Percentiles rank a stretch among this genome's conserved stretches.
phyloP scores from a whole-genome alignment of 2,797 vertebrate species.

The Hippopotamyrus pictus region DNA sequence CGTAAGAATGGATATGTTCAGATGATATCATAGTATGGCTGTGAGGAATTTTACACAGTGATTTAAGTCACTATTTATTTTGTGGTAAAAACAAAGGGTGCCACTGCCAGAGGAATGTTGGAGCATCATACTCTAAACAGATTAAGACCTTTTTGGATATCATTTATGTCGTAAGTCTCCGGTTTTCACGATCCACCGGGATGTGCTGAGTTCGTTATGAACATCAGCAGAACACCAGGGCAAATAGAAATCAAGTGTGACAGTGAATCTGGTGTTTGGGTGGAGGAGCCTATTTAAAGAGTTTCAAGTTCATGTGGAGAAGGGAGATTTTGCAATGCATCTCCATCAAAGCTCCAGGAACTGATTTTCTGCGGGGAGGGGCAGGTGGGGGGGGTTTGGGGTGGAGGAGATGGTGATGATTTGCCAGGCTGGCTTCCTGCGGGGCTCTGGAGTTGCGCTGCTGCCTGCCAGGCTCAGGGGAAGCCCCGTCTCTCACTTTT shows the following conservation, averaged over 20 bases:
- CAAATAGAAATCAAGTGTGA: constrained; percentile 32
- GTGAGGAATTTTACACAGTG: background rate
- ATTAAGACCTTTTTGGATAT: constrained; percentile 4
- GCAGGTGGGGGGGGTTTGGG: background rate
- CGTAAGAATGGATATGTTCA: background rate
- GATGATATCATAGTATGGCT: constrained; percentile 8
- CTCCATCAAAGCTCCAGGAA: constrained; percentile 35
- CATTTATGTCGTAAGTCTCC: background rate
- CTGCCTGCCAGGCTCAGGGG: background rate
- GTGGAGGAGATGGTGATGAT: background rate
- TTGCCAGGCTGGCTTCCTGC: background rate
- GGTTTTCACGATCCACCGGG: background rate
- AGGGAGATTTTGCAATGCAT: background rate
- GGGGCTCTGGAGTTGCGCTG: background rate
- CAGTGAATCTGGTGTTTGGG: constrained; percentile 32
- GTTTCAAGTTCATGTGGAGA: constrained; percentile 26
- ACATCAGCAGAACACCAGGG: constrained; percentile 25
- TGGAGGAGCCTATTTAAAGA: constrained; percentile 28
- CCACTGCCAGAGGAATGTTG: background rate
- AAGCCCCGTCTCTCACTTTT: background rate
- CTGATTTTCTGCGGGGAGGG: constrained; percentile 7
- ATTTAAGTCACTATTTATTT: constrained; percentile 5
- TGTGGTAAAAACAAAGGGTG: background rate
- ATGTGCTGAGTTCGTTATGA: constrained; percentile 29
- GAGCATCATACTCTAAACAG: constrained; percentile 17